phyloP scores from a whole-genome alignment of 2,113 vertebrate genomes.

The Jaculus jaculus region DNA sequence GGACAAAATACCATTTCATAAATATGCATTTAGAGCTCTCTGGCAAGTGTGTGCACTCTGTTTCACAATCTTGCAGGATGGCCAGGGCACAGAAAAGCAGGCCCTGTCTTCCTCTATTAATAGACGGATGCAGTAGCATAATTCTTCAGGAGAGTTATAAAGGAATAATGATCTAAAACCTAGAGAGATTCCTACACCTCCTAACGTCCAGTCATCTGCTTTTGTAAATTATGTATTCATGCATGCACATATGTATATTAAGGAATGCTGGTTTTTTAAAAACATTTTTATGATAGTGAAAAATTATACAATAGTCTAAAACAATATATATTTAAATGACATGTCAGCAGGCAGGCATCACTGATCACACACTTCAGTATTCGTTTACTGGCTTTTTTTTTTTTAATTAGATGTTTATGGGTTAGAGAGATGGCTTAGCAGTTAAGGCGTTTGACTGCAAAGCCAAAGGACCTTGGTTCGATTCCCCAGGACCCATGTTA shows the following conservation, averaged over 20 bases:
- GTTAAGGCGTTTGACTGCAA: too few species aligned
- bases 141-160: not conserved
- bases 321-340: not conserved
- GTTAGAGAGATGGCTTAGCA: too few species aligned
- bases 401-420: too few species aligned
- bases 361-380: too few species aligned
- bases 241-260: not conserved
- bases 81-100: not conserved
- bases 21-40: not conserved
- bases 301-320: not conserved
- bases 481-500: too few species aligned
- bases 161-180: not conserved
- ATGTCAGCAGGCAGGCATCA: not conserved
- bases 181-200: not conserved
- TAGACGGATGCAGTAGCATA: too few species aligned
- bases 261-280: not conserved
- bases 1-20: not conserved
- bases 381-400: too few species aligned
- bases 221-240: not conserved
- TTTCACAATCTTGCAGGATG: not conserved
- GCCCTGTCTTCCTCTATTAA: too few species aligned
- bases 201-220: not conserved
- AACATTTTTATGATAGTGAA: not conserved
- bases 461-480: too few species aligned
- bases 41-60: accelerated